Evolutionary conservation across 2,797 vertebrate species (phyloP).

Genomic region (Spheniscus humboldti): DNA sequence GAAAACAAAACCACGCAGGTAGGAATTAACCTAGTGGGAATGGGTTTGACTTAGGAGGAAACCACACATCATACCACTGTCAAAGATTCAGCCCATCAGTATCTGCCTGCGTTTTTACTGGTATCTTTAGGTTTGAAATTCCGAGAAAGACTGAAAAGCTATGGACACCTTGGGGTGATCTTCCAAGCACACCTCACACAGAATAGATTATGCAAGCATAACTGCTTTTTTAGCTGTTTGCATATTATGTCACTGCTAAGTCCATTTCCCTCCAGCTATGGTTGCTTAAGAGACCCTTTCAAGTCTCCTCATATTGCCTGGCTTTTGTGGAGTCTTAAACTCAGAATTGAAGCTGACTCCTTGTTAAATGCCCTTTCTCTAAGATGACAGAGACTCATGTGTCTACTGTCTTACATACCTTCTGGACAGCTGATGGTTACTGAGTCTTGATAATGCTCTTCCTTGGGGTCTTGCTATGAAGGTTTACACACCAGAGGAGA

Average conservation of each 20-base stretch:
- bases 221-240: not conserved
- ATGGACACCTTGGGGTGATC: not conserved
- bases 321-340: not conserved
- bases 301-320: not conserved
- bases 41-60: not conserved
- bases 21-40: not conserved
- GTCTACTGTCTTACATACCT: not conserved
- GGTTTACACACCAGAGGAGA: not conserved
- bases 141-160: not conserved
- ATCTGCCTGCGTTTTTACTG: not conserved
- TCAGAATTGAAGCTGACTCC: not conserved
- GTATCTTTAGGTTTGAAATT: not conserved
- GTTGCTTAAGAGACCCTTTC: not conserved
- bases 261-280: not conserved
- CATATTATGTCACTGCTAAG: not conserved
- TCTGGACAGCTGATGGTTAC: not conserved
- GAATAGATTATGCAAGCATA: not conserved
- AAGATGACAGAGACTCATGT: not conserved
- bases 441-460: not conserved
- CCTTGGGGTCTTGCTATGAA: not conserved
- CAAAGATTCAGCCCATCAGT: not conserved
- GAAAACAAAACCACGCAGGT: not conserved
- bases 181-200: not conserved
- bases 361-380: not conserved
- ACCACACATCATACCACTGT: not conserved